Base-by-base conservation (phyloP, 2,113 vertebrate species). In the Plotosus lineatus region DNA sequence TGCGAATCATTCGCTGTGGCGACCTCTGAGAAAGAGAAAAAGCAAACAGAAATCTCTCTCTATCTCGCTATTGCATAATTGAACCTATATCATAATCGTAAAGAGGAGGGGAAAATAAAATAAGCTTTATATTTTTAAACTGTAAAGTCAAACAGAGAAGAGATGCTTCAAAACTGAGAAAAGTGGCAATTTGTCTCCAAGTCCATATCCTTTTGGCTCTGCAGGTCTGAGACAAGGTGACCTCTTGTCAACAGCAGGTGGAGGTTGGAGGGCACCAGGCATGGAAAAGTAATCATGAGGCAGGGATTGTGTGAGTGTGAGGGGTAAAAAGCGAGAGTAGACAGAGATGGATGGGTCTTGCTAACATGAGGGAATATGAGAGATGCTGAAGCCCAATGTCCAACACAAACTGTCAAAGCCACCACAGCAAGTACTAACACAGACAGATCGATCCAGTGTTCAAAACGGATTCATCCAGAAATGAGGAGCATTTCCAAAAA, bases 261-360 rank as follows among this genome's bases (percentile, higher is more conserved):
- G 78, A 80, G 66, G 78, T 80, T 42, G 28, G 19, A 58, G 78
- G 78, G 40, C 44, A 33, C 23, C 61, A 53, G 33, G 76, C 42
- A 80, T 58, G 78, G 78, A 72, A 80, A 80, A 72, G 66, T 80
- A 72, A 80, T 80, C 78, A 80, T 72, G 53, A 72, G 53, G 71
- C 1, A 6, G 14, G 46, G 23, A 60, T 28, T n/a, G 75, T 66
- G 10, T 19, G 63, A 42, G 75, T 82, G 77, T 10, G 31, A 56
- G 12, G 3, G 15, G 15, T 12, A 48, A 38, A 58, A 76, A 74
- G 81, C 33, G 4, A 73, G 66, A 78, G 44, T 69, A 63, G 84
- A 83, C 78, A 50, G 55, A 77, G 84, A 85, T 68, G 82, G 75
- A 83, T 86, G 78, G 81, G 40, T 28, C 31, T 36, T 65, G 78